Evolutionary conservation across 2,113 vertebrate species (phyloP).

Genomic region (Fulica atra): DNA sequence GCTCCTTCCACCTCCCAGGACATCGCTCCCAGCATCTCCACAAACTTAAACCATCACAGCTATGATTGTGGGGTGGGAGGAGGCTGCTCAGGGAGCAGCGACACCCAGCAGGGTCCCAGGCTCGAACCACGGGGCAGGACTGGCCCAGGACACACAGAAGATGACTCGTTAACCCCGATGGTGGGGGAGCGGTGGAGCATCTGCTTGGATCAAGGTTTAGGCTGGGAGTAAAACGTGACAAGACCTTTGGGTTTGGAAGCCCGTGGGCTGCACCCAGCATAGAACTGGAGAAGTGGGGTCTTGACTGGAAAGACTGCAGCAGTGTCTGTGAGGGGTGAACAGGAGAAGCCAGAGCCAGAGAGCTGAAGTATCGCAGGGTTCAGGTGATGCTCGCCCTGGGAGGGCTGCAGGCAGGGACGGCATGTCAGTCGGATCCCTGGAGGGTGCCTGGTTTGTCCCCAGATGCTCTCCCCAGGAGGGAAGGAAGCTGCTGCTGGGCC

Average conservation of each 20-base stretch:
- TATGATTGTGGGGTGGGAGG: not conserved
- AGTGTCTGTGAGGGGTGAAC: not conserved
- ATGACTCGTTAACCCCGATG: not conserved
- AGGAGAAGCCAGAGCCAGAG: not conserved
- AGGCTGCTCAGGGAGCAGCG: not conserved
- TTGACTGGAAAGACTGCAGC: not conserved
- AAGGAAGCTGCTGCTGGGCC: not conserved
- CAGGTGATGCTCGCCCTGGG: not conserved
- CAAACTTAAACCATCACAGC: not conserved
- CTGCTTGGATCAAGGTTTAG: not conserved
- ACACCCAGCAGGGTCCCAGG: not conserved
- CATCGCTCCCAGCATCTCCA: not conserved
- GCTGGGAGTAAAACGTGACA: fast-evolving
- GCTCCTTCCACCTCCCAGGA: not conserved
- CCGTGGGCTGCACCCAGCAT: not conserved
- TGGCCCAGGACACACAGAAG: not conserved
- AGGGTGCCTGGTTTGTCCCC: not conserved
- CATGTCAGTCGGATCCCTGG: fast-evolving
- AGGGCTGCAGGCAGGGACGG: not conserved
- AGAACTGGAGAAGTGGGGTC: not conserved
- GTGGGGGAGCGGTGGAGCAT: not conserved
- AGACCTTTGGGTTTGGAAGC: not conserved
- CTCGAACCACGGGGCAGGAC: not conserved
- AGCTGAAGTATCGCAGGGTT: not conserved
- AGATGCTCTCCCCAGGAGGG: not conserved